A percentile compares a stretch with the other conserved stretches of the same genome.
These are phyloP conservation scores for Lathronympha strigana DNA, from an alignment of 2,888 invertebrate species.

Conservation along the genomic window DNA sequence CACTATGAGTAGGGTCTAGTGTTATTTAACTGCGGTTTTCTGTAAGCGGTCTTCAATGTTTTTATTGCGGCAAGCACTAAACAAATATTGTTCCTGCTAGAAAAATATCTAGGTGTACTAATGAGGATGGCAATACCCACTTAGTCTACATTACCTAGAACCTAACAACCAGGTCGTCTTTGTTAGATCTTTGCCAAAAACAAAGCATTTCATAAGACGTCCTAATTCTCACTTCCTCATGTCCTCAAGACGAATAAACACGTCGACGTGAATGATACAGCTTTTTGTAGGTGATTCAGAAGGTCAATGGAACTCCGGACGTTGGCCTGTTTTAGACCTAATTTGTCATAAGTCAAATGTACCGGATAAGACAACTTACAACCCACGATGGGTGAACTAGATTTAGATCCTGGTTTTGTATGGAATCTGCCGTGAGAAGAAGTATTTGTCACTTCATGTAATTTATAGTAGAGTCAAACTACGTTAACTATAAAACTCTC, in stretches of 20 bases:
- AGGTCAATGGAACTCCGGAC: conserved; percentile 17
- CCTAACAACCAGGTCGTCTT: conserved; percentile 14
- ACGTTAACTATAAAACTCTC: too few relatives aligned
- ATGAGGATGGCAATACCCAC: neutral
- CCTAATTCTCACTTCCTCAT: conserved; percentile 11
- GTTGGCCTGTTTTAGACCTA: conserved; percentile 10
- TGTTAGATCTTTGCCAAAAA: conserved; percentile 29
- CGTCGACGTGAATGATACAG: neutral
- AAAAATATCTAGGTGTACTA: neutral
- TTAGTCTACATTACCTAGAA: conserved; percentile 12
- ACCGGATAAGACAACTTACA: conserved; percentile 4
- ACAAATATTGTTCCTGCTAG: too few relatives aligned
- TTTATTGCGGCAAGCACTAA: neutral
- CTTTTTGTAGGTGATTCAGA: conserved; percentile 1
- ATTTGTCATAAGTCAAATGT: conserved; percentile 10
- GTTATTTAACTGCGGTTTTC: too few relatives aligned
- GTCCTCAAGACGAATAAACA: neutral
- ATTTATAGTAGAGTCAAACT: too few relatives aligned
- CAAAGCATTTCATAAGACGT: conserved; percentile 22
- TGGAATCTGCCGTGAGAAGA: neutral
- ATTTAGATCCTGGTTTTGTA: neutral
- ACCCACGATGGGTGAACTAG: neutral
- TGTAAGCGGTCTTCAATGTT: neutral
- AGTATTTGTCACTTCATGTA: neutral
- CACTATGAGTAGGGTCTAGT: too few relatives aligned